phyloP scores from a whole-genome alignment of 2,113 vertebrate genomes.

The Nothobranchius furzeri region DNA sequence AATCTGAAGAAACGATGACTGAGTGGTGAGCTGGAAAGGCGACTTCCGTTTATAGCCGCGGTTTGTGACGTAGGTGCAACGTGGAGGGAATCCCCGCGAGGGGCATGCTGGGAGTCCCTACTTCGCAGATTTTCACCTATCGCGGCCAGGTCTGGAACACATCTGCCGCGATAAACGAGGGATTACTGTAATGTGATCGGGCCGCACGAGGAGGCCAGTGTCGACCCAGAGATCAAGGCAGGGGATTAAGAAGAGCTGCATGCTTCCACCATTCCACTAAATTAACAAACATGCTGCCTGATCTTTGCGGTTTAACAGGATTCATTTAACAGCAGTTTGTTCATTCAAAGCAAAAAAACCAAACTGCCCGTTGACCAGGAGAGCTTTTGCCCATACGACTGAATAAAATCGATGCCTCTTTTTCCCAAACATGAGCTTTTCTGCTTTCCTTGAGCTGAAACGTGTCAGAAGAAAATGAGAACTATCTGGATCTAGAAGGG shows the following conservation, averaged over 20 bases:
- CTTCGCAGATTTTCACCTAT: too few relatives aligned
- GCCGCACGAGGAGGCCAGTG: conserved; percentile 1
- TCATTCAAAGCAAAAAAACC: conserved; percentile 4
- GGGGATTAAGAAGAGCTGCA: conserved; percentile 31
- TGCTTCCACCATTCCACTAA: conserved; percentile 31
- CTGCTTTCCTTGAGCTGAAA: background rate
- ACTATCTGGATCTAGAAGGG: conserved; percentile 1
- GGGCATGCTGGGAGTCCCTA: too few relatives aligned
- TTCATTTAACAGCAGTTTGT: conserved; percentile 47
- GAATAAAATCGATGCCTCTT: background rate
- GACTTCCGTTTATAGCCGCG: too few relatives aligned
- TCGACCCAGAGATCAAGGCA: conserved; percentile 24
- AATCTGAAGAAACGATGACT: too few relatives aligned
- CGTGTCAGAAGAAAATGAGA: conserved; percentile 10
- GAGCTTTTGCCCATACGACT: background rate
- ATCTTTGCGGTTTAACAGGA: conserved; percentile 37
- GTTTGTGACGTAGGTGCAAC: too few relatives aligned
- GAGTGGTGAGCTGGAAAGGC: too few relatives aligned
- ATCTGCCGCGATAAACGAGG: too few relatives aligned
- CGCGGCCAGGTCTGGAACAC: too few relatives aligned
- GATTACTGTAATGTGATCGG: conserved; percentile 7
- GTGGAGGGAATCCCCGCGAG: too few relatives aligned
- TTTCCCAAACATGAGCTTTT: background rate
- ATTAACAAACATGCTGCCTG: conserved; percentile 41
- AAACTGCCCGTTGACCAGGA: background rate